Conservation (phyloP, 2,888 invertebrate species). For the Gonocerus acuteangulatus region DNA sequence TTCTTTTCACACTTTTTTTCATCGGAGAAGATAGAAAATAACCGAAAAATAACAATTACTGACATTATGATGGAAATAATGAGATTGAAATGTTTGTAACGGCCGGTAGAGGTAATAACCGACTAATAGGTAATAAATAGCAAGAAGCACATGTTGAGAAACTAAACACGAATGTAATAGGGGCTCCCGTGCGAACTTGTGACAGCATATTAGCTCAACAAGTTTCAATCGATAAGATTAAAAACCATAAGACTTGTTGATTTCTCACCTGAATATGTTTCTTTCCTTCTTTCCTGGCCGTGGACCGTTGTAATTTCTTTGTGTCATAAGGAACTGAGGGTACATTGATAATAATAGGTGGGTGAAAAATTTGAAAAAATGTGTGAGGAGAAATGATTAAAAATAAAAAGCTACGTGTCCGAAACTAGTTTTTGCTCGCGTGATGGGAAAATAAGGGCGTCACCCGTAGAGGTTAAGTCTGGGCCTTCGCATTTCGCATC, state of each 20-base stretch:
- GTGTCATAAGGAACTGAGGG: conserved; percentile 16
- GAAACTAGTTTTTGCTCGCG: conserved; percentile 23
- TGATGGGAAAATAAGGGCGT: conserved; percentile 26
- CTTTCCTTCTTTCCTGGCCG: conserved; percentile 26
- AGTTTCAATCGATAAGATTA: conserved; percentile 17
- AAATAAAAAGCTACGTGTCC: conserved; percentile 14
- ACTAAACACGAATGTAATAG: conserved; percentile 4
- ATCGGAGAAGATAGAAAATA: too few species aligned
- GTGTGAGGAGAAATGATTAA: not conserved
- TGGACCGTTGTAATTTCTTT: conserved; percentile 15
- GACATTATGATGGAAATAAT: too few species aligned
- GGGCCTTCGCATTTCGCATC: conserved; percentile 25
- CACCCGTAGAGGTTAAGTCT: conserved; percentile 23
- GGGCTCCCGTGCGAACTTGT: not conserved
- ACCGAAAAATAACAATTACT: too few species aligned
- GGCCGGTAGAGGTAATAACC: not conserved
- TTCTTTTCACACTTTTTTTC: too few species aligned
- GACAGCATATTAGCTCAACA: conserved; percentile 12
- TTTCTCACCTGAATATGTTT: conserved; percentile 19
- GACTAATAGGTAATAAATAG: too few species aligned
- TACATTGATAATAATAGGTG: conserved; percentile 12
- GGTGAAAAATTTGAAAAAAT: conserved; percentile 7
- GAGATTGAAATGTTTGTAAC: too few species aligned
- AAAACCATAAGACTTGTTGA: conserved; percentile 11
- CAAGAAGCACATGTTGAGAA: not conserved